Evolutionary conservation across 2,113 vertebrate genomes (phyloP).

Genomic region (Toxotes chatareus): DNA sequence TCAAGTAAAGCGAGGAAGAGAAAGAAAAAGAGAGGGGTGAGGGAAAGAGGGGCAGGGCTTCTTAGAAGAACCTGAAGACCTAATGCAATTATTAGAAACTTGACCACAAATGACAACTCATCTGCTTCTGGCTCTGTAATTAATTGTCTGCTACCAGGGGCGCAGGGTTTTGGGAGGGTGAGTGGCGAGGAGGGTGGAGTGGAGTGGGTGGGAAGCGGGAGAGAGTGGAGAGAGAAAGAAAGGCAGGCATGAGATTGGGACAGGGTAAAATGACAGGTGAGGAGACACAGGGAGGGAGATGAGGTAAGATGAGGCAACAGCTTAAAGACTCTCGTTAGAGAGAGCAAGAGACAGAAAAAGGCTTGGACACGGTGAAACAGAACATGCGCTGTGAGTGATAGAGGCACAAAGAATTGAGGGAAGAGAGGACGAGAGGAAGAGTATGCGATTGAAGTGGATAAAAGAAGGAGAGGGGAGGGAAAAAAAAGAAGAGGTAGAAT

Average conservation of each 20-base stretch:
- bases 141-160: conserved; percentile 79
- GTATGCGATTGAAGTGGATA: conserved; percentile 12
- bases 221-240: conserved; percentile 26
- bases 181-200: conserved; percentile 11
- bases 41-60: conserved; percentile 36
- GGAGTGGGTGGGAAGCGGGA: background rate
- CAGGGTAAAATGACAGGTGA: conserved; percentile 51
- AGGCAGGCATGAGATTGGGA: conserved; percentile 40
- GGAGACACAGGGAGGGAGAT: conserved; percentile 49
- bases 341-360: conserved; percentile 33
- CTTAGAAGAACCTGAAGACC: conserved; percentile 64
- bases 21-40: conserved; percentile 43
- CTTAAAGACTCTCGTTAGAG: conserved; percentile 52
- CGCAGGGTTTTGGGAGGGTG: conserved; percentile 41
- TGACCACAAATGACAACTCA: conserved; percentile 82
- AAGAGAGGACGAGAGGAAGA: conserved; percentile 29
- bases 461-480: conserved; percentile 6
- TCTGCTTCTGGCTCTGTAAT: conserved; percentile 76
- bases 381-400: conserved; percentile 31
- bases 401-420: background rate
- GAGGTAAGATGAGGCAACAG: conserved; percentile 66
- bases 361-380: conserved; percentile 31
- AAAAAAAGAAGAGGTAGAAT: conserved; percentile 34
- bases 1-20: conserved; percentile 54
- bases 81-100: conserved; percentile 84